Conservation (phyloP, 1,140 invertebrate genomes). For the Cotesia glomerata region DNA sequence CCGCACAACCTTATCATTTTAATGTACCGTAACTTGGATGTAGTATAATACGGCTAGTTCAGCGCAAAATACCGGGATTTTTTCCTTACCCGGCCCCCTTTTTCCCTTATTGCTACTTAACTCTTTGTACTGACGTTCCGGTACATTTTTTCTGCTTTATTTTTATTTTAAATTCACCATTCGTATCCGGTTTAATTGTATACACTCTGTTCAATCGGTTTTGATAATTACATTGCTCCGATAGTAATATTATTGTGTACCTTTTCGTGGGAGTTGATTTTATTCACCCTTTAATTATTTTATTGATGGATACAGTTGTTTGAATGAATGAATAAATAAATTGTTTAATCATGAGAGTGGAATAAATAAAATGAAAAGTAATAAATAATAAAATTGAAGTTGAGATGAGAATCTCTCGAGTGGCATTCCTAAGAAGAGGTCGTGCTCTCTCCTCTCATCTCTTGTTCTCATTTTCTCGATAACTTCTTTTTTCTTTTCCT, state of each 20-base stretch:
- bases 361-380: neutral
- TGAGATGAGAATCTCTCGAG: slow-evolving; percentile 22
- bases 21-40: slow-evolving; percentile 1
- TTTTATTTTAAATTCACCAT: no score
- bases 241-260: no score
- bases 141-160: neutral
- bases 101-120: neutral
- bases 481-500: slow-evolving; percentile 11
- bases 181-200: no score
- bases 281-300: no score
- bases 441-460: slow-evolving; percentile 19
- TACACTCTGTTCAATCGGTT: neutral
- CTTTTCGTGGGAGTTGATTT: no score
- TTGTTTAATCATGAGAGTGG: neutral
- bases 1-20: slow-evolving; percentile 10
- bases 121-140: neutral
- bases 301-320: neutral
- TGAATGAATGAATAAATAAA: neutral
- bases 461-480: slow-evolving; percentile 19
- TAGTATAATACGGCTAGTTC: neutral
- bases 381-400: slow-evolving; percentile 18
- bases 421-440: slow-evolving; percentile 28
- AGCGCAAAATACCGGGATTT: neutral
- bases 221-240: neutral
- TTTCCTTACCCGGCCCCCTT: neutral